Evolutionary conservation across 2,113 vertebrate species (phyloP), one percentile per base, ranked within the genome.

Genomic region (Leptodactylus fuscus): DNA sequence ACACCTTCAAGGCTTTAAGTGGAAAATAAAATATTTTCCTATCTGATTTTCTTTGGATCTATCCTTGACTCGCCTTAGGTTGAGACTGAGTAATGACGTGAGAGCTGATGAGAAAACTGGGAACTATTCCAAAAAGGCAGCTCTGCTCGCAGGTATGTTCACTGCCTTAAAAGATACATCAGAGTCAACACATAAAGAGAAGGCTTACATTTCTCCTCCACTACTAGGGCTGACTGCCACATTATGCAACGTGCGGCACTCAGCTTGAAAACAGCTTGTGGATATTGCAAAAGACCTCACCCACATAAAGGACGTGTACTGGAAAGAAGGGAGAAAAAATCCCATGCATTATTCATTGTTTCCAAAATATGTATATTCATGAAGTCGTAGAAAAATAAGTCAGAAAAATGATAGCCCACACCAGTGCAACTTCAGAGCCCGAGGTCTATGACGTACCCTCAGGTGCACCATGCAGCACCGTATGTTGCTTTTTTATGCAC

Each of bases 71-170:
- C 7, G 70, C 70, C 70, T 46, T 27, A 46, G 70, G 70, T 73
- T 24, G 87, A 81, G 81, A 88, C 7, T 69, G 65, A 69, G 65
- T 38, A 69, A 69, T 38, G 34, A 69, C 65, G 65, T 82, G 67
- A 2, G 85, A 87, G 70, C 32, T 87, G 84, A 82, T 88, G 89
- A 86, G 81, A 87, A 85, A 44, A 80, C 27, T 32, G 91, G 87
- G 81, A 81, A 46, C 1, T 38, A 55, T 74, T 87, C 81, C 90
- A 90, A 87, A 27, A 83, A 46, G 36, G 27, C 0, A 75, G 12
- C 27, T 16, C 6, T 7, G 16, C 11, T 87, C 74, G 29, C 65
- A 88, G 74, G 7, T 15, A 20, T 22, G 18, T 69, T 69, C 65
- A 69, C 6, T 22, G 65, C 65, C 65, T 69, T 67, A 36, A 67